Percentiles rank a stretch among this genome's conserved stretches.
Conservation (phyloP, 2,797 vertebrate species). For the Epinephelus awoara region DNA sequence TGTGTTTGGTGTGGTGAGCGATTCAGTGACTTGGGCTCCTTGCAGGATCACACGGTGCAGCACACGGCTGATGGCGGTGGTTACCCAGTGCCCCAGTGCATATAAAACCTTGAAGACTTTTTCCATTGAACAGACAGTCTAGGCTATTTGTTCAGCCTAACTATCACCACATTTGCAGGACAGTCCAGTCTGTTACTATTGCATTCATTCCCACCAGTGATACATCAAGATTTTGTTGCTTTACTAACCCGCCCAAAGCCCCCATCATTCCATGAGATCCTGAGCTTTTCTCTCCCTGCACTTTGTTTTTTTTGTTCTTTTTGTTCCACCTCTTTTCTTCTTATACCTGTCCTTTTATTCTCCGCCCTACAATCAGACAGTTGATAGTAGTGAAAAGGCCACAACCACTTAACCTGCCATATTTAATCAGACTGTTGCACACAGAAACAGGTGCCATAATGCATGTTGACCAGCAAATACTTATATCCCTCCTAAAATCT, state of each 20-base stretch:
- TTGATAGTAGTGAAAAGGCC: not conserved
- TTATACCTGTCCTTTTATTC: not conserved
- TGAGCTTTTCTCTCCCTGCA: too few relatives aligned
- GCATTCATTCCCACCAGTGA: constrained; percentile 25
- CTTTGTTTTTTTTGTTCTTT: too few relatives aligned
- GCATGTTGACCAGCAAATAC: not conserved
- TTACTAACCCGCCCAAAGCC: constrained; percentile 17
- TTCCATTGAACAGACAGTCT: constrained; percentile 16
- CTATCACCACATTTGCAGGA: constrained; percentile 27
- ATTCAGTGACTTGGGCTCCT: constrained; percentile 93
- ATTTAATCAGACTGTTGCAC: not conserved
- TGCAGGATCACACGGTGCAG: constrained; percentile 98
- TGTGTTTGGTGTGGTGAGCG: constrained; percentile 98
- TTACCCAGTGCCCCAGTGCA: constrained; percentile 92
- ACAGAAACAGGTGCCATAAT: constrained; percentile 28
- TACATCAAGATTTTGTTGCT: constrained; percentile 32
- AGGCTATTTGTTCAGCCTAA: constrained; percentile 32
- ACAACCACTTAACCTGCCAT: not conserved
- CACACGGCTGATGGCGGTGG: constrained; percentile 93
- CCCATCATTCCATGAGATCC: constrained; percentile 27
- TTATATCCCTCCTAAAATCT: not conserved
- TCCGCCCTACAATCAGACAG: not conserved
- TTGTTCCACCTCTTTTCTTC: not conserved
- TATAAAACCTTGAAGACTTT: constrained; percentile 78
- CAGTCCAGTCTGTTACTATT: constrained; percentile 23